Base-by-base conservation (phyloP, 1,140 invertebrate species). In the Brachionus plicatilis region DNA sequence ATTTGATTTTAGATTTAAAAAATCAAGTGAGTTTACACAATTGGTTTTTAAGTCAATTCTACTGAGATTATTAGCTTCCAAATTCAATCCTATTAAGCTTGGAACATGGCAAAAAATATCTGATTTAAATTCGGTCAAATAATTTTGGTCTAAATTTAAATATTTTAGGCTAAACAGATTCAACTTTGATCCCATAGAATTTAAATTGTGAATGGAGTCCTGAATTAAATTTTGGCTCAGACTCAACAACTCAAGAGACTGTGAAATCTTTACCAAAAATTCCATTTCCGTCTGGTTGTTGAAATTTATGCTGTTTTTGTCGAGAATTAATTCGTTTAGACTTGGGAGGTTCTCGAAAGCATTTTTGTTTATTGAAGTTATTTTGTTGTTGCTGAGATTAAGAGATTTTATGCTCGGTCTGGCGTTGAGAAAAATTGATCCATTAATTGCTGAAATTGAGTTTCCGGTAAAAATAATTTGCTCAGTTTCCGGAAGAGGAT, bases 391-490 rank as follows among this genome's bases (percentile, higher is more conserved):
- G 9, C 68, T 72, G 7, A 72, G 37, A 43, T 72, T 20, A 43
- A 72, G 20, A 72, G 14, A 41, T 37, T 43, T 43, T 3, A 72
- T 20, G 43, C 7, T 43, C 6, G 29, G 9, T 47, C n/a, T 20
- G 7, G 45, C 8, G 7, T 43, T n/a, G 8, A 17, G n/a, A 43
- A 72, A 72, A 72, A 72, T 72, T 20, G 68, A n/a, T 20, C 11
- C 43, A 43, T 72, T 20, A 5, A 72, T 43, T 4, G 9, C 20
- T 72, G 17, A 20, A 72, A 72, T 11, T 17, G 33, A 43, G 33
- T 72, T 72, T 41, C 68, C 68, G 3, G 68, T 72, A 72, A 72
- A 72, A 41, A 41, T 72, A 72, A 72, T 72, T 72, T 11, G 33
- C 43, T 72, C 37, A 2, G 68, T 72, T 11, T 20, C 1, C 4